These are phyloP conservation scores for Trachymyrmex septentrionalis DNA, from an alignment of 1,140 invertebrate species.

Conservation along the genomic window DNA sequence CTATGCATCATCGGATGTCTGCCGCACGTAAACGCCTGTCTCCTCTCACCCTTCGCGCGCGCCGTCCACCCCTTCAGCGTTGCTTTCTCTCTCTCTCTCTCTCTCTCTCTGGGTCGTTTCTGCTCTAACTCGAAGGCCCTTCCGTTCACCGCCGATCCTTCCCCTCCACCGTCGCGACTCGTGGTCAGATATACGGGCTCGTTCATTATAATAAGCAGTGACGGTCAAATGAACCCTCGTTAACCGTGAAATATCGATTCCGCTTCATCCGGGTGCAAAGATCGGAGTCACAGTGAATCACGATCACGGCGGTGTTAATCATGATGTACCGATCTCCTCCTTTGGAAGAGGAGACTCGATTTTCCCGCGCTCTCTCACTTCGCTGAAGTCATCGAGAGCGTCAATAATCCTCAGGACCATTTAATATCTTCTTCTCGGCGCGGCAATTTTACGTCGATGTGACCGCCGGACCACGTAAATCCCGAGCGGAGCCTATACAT, in stretches of 20 bases:
- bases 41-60: constrained; percentile 46
- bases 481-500: constrained; percentile 29
- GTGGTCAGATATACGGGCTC: constrained; percentile 66
- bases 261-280: constrained; percentile 31
- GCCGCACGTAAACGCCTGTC: constrained; percentile 81
- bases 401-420: not conserved
- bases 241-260: constrained; percentile 70
- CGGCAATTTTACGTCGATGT: constrained; percentile 24
- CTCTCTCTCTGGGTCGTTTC: not conserved
- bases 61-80: not conserved
- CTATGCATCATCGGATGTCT: constrained; percentile 86
- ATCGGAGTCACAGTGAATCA: not conserved
- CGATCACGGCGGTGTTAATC: constrained; percentile 16
- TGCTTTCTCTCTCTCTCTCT: not conserved
- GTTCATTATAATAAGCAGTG: constrained; percentile 81
- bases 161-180: not conserved
- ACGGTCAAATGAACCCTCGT: constrained; percentile 74
- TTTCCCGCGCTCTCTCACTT: not conserved
- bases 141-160: constrained; percentile 19
- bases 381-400: not conserved
- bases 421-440: not conserved
- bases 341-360: not conserved
- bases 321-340: not conserved
- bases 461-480: constrained; percentile 36
- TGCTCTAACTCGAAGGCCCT: constrained; percentile 22